Conservation (phyloP, 1,140 invertebrate genomes). For the Cydia splendana region DNA sequence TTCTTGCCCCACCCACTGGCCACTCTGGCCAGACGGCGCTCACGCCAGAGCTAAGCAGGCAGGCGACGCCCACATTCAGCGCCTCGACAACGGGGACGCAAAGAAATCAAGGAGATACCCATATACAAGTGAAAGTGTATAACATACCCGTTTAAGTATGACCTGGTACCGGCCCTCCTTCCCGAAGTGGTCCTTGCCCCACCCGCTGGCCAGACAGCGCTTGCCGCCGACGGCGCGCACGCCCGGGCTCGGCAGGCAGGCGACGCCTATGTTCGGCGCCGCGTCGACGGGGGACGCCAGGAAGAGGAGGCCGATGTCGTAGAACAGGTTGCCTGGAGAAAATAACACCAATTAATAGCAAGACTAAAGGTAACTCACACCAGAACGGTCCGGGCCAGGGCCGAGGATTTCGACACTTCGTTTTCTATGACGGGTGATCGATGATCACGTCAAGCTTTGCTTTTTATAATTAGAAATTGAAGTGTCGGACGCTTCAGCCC, state of each 20-base stretch:
- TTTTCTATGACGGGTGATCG: too few relatives aligned
- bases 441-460: too few relatives aligned
- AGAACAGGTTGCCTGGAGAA: constrained; percentile 31
- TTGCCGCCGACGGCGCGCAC: constrained; percentile 24
- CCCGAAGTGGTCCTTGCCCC: constrained; percentile 80
- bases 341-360: constrained; percentile 47
- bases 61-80: constrained; percentile 83
- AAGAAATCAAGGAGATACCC: too few relatives aligned
- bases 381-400: too few relatives aligned
- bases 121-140: constrained; percentile 39
- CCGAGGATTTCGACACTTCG: too few relatives aligned
- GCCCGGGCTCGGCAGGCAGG: constrained; percentile 82
- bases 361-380: too few relatives aligned
- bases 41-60: constrained; percentile 78
- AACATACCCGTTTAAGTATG: constrained; percentile 78
- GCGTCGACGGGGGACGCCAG: constrained; percentile 11
- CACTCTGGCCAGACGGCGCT: constrained; percentile 46
- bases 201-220: constrained; percentile 84
- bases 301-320: constrained; percentile 34
- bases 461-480: too few relatives aligned
- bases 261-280: constrained; percentile 83
- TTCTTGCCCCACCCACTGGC: constrained; percentile 87
- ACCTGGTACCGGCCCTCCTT: constrained; percentile 60
- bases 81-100: too few relatives aligned
- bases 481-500: too few relatives aligned